Percentiles rank a stretch among this genome's conserved stretches.
Conservation (phyloP, 2,888 invertebrate species). For the Habroteleia sp. region DNA sequence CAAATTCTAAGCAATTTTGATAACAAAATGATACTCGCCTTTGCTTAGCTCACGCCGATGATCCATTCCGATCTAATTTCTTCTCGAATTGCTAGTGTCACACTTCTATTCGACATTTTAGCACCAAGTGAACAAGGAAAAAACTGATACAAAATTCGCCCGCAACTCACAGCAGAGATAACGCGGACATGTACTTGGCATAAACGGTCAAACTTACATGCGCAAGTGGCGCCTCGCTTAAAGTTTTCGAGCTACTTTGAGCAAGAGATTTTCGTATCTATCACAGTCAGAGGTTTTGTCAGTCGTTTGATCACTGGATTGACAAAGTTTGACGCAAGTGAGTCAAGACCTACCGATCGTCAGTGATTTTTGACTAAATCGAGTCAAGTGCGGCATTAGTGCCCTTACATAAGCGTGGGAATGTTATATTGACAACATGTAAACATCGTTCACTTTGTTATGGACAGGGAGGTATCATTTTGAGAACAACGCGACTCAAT, state of each 20-base stretch:
- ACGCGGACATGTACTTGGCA: neutral
- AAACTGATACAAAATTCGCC: neutral
- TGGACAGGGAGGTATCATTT: conserved; percentile 74
- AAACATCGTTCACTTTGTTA: conserved; percentile 73
- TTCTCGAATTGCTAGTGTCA: conserved; percentile 3
- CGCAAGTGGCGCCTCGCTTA: neutral
- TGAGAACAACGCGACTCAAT: no score
- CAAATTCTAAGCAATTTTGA: neutral
- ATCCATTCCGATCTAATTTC: conserved; percentile 13
- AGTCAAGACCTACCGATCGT: conserved; percentile 68
- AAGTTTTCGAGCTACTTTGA: neutral
- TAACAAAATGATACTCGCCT: conserved; percentile 38
- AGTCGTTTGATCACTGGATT: conserved; percentile 42
- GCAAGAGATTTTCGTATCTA: conserved; percentile 4
- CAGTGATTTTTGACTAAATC: conserved; percentile 74
- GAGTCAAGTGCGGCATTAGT: conserved; percentile 80
- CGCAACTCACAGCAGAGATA: no score
- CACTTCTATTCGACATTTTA: conserved; percentile 7
- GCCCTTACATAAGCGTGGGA: conserved; percentile 81
- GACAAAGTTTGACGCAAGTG: conserved; percentile 42
- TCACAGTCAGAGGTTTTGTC: conserved; percentile 39
- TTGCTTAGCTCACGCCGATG: conserved; percentile 3
- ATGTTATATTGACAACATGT: conserved; percentile 81
- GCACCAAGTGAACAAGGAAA: conserved; percentile 16
- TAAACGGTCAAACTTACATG: neutral